These are phyloP conservation scores for Heterocephalus glaber DNA, from an alignment of 2,113 vertebrate genomes.

Conservation along the genomic window DNA sequence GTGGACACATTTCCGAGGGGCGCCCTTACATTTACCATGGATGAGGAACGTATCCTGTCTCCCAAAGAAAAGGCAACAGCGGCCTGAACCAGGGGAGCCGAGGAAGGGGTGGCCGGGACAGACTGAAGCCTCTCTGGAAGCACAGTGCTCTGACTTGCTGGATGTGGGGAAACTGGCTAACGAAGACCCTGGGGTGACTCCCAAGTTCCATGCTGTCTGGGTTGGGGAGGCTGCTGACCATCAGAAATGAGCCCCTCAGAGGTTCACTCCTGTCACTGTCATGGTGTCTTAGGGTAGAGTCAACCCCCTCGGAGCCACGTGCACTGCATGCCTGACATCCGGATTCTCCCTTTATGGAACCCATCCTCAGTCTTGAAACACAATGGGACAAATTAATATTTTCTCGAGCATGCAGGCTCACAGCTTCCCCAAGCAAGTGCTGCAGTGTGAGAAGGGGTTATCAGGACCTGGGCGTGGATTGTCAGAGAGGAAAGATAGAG, in stretches of 20 bases:
- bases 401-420: rapidly evolving
- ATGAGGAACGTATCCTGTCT: background rate
- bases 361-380: background rate
- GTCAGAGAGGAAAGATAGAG: background rate
- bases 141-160: background rate
- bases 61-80: background rate
- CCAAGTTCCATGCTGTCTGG: background rate
- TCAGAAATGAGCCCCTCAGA: background rate
- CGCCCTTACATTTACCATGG: background rate
- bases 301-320: rapidly evolving
- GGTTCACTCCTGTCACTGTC: rapidly evolving
- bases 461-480: too few relatives aligned
- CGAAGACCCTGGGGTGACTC: background rate
- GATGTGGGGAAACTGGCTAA: too few relatives aligned
- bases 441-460: background rate
- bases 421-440: background rate
- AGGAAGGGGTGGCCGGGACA: rapidly evolving
- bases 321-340: rapidly evolving
- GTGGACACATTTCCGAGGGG: background rate
- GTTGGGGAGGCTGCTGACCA: background rate
- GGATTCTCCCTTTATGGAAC: background rate
- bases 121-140: background rate
- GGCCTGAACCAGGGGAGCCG: background rate
- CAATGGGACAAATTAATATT: too few relatives aligned
- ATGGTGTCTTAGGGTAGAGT: background rate